Percentiles rank a stretch among this genome's conserved stretches.
Conservation (phyloP, 2,113 vertebrate genomes). For the Crypturellus undulatus region DNA sequence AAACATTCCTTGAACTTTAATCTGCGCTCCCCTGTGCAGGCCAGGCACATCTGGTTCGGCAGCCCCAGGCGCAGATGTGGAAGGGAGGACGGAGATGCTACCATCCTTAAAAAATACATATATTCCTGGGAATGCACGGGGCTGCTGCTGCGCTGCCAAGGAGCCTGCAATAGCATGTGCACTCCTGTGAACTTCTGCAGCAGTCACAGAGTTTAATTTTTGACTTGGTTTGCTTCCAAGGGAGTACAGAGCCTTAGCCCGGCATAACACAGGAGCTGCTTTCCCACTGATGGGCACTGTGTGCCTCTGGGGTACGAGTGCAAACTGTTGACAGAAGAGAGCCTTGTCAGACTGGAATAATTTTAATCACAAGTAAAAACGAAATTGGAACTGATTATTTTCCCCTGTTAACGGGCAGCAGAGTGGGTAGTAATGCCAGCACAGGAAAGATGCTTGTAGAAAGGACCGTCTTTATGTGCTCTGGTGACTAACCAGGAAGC, state of each 20-base stretch:
- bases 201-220: not conserved
- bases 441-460: not conserved
- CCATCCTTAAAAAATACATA: not conserved
- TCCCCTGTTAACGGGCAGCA: not conserved
- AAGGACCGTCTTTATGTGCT: not conserved
- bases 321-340: not conserved
- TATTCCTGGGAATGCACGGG: not conserved
- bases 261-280: not conserved
- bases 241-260: not conserved
- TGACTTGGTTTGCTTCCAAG: not conserved
- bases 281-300: not conserved
- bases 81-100: not conserved
- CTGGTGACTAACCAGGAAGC: not conserved
- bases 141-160: not conserved
- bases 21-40: not conserved
- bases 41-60: not conserved
- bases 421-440: no score
- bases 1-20: not conserved
- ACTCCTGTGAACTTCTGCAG: slow-evolving; percentile 15
- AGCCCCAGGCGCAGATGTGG: not conserved
- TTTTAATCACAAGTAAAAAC: not conserved
- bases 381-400: not conserved
- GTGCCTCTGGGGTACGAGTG: not conserved
- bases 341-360: not conserved
- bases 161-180: not conserved